phyloP scores from a whole-genome alignment of 2,888 invertebrate species.

The Sylvicola fuscatus region DNA sequence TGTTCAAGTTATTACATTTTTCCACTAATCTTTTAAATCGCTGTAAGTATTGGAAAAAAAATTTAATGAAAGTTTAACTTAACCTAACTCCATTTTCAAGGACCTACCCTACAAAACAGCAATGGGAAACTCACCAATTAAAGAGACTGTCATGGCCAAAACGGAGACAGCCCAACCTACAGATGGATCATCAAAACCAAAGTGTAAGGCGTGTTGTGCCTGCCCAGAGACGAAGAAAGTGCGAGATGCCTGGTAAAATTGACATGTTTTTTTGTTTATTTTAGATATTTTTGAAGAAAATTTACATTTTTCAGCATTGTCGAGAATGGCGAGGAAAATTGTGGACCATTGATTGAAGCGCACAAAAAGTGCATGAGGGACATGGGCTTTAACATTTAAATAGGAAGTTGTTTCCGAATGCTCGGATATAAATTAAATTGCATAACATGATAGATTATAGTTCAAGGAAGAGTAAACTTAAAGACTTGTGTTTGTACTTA shows the following conservation, averaged over 20 bases:
- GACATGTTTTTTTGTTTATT: constrained; percentile 2
- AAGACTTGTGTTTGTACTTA: no score
- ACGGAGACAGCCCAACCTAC: constrained; percentile 13
- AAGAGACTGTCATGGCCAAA: constrained; percentile 26
- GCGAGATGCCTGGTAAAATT: constrained; percentile 70
- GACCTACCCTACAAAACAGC: no score
- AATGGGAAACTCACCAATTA: constrained; percentile 35
- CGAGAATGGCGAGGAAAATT: constrained; percentile 81
- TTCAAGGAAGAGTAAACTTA: no score
- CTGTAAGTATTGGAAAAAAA: no score
- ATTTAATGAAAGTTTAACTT: no score
- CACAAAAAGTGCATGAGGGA: constrained; percentile 94
- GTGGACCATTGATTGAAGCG: constrained; percentile 75
- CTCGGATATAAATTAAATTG: no score
- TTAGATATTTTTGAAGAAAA: constrained; percentile 9
- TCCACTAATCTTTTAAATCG: no score
- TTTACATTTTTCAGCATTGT: constrained; percentile 49
- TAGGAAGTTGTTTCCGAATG: neutral
- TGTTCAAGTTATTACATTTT: no score
- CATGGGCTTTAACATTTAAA: constrained; percentile 86
- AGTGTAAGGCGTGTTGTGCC: constrained; percentile 88
- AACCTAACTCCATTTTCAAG: no score
- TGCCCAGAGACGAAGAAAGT: constrained; percentile 88
- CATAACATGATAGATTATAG: no score
- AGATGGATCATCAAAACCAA: constrained; percentile 35